These are phyloP conservation scores for Mesopsocus fuscifrons DNA, from an alignment of 2,888 invertebrate species.

Conservation along the genomic window DNA sequence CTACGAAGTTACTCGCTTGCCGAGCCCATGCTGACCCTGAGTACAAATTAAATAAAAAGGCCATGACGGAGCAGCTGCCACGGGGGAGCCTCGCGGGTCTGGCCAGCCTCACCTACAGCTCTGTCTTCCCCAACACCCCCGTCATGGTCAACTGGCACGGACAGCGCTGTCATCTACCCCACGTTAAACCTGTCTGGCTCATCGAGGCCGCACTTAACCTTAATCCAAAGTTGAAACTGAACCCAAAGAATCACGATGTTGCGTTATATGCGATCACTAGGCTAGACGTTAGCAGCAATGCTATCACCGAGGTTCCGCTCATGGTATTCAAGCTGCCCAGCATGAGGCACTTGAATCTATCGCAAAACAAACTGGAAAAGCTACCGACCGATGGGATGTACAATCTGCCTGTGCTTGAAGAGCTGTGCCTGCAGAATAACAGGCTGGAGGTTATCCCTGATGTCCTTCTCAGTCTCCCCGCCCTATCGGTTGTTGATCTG, in stretches of 20 bases:
- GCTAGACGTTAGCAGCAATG: slow-evolving; percentile 82
- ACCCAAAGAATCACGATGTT: slow-evolving; percentile 41
- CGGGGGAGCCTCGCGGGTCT: slow-evolving; percentile 33
- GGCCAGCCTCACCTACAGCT: slow-evolving; percentile 49
- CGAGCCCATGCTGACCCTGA: slow-evolving; percentile 80
- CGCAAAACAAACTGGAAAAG: slow-evolving; percentile 72
- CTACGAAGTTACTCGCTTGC: slow-evolving; percentile 65
- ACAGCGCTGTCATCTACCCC: slow-evolving; percentile 47
- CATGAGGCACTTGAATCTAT: slow-evolving; percentile 62
- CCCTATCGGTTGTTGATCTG: slow-evolving; percentile 66
- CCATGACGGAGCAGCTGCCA: slow-evolving; percentile 45
- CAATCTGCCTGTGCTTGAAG: slow-evolving; percentile 65
- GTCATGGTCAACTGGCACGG: slow-evolving; percentile 89
- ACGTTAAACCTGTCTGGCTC: slow-evolving; percentile 40
- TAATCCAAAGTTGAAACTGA: slow-evolving; percentile 60
- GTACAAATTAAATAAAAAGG: slow-evolving; percentile 77
- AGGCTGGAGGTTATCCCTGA: slow-evolving; percentile 64
- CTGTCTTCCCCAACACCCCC: slow-evolving; percentile 63
- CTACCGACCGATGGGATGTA: slow-evolving; percentile 35
- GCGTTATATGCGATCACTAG: slow-evolving; percentile 83
- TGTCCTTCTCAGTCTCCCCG: slow-evolving; percentile 61
- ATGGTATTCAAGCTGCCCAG: slow-evolving; percentile 70
- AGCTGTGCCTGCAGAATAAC: slow-evolving; percentile 69
- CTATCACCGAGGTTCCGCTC: slow-evolving; percentile 56
- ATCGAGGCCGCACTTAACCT: slow-evolving; percentile 64